Conservation (phyloP, 1,140 invertebrate genomes). For the Oppia nitens region DNA sequence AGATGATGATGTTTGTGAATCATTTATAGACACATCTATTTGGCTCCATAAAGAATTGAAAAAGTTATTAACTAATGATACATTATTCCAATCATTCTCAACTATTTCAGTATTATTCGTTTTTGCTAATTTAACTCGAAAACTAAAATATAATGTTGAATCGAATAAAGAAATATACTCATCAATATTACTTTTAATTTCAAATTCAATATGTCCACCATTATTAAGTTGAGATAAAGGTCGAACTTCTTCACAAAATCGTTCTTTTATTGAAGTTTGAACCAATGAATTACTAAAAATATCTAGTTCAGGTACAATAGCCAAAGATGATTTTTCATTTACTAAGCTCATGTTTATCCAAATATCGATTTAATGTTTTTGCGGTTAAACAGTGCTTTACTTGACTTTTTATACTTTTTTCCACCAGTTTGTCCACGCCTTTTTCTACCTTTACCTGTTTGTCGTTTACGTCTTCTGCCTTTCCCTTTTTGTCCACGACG, state of each 20-base stretch:
- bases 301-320: slow-evolving; percentile 27
- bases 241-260: slow-evolving; percentile 27
- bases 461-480: no score
- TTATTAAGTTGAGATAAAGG: slow-evolving; percentile 27
- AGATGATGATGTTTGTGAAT: slow-evolving; percentile 29
- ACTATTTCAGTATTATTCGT: slow-evolving; percentile 15
- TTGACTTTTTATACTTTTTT: not conserved
- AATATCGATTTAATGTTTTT: not conserved
- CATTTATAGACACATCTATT: slow-evolving; percentile 30
- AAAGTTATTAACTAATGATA: slow-evolving; percentile 28
- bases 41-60: slow-evolving; percentile 30
- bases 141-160: slow-evolving; percentile 26
- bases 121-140: slow-evolving; percentile 22
- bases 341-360: slow-evolving; percentile 12
- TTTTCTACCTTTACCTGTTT: not conserved
- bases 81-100: slow-evolving; percentile 8
- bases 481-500: no score
- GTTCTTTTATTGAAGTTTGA: slow-evolving; percentile 28
- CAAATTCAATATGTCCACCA: slow-evolving; percentile 29
- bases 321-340: not conserved
- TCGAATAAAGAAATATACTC: slow-evolving; percentile 29
- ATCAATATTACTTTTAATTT: slow-evolving; percentile 25
- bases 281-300: slow-evolving; percentile 30
- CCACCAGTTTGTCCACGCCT: no score
- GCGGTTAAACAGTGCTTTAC: not conserved